Evolutionary conservation across 2,113 vertebrate genomes (phyloP), one percentile per base, ranked within the genome.

Genomic region (Heloderma charlesbogerti): DNA sequence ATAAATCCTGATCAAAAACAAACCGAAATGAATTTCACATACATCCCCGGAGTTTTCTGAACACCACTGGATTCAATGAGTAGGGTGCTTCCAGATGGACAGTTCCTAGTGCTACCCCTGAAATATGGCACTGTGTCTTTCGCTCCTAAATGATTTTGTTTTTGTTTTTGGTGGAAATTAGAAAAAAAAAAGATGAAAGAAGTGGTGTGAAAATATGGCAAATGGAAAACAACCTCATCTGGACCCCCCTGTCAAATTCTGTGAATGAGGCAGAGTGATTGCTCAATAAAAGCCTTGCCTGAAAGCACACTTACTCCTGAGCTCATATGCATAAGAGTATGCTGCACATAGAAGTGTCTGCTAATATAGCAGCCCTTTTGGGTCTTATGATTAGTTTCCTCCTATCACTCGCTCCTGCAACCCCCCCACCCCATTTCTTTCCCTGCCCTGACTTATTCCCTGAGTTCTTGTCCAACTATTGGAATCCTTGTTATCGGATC

Each of bases 391-490:
- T 90, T 43, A 34, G 40, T 34, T 6, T 15, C 0, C 2, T 20
- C 0, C 27, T 0, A 1, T 67, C 15, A 29, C 71, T 80, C 77
- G 1, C 57, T 13, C 0, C 48, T 69, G 69, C 27, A 0, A 8
- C 92, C 16, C 60, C 57, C 12, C 16, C 57, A 7, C 54, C 89
- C 78, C 66, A 16, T 27, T 86, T 74, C 83, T 80, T 34, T 25
- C 89, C 90, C 79, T 89, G 6, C 86, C 67, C 31, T 86, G 0
- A 37, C 77, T 86, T 78, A 0, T 86, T 79, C 74, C 89, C 57
- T 13, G 16, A 20, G 0, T 67, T 81, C 87, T 90, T 92, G 88
- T 84, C 34, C 93, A 92, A 63, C 82, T 40, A 20, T 66, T 34
- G 0, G n/a, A 22, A 45, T 75, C 89, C 88, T 78, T 0, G 0